Percentiles rank a stretch among this genome's conserved stretches.
Conservation (phyloP, 2,797 vertebrate species). For the Acomys russatus region DNA sequence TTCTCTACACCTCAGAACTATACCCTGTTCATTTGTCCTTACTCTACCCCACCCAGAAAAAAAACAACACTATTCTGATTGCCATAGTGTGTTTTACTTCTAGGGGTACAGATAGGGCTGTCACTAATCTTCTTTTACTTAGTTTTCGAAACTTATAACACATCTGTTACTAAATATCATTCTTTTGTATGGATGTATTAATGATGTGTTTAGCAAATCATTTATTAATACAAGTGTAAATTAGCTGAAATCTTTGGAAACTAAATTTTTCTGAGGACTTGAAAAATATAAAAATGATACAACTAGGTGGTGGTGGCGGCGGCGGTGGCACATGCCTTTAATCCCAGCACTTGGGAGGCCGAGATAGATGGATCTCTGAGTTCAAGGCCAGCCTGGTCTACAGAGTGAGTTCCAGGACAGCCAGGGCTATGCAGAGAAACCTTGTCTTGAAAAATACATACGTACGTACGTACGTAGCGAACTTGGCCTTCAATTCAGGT, state of each 20-base stretch:
- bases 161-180: neutral
- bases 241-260: slow-evolving; percentile 31
- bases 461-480: no score
- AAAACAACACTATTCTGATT: slow-evolving; percentile 24
- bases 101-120: neutral
- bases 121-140: neutral
- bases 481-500: neutral
- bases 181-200: slow-evolving; percentile 27
- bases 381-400: neutral
- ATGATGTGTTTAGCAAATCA: neutral
- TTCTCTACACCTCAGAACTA: neutral
- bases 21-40: neutral
- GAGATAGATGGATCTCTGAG: neutral
- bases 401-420: neutral
- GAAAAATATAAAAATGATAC: neutral
- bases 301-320: neutral
- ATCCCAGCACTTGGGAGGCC: no score
- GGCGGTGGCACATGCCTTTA: neutral
- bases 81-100: slow-evolving; percentile 35
- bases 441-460: neutral
- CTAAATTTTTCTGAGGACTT: neutral
- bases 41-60: neutral
- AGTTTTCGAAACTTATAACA: slow-evolving; percentile 35
- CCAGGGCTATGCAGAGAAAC: neutral
- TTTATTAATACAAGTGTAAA: neutral